Evolutionary conservation across 2,113 vertebrate genomes (phyloP), one percentile per base, ranked within the genome.

Genomic region (Psittacula cyanocephala): DNA sequence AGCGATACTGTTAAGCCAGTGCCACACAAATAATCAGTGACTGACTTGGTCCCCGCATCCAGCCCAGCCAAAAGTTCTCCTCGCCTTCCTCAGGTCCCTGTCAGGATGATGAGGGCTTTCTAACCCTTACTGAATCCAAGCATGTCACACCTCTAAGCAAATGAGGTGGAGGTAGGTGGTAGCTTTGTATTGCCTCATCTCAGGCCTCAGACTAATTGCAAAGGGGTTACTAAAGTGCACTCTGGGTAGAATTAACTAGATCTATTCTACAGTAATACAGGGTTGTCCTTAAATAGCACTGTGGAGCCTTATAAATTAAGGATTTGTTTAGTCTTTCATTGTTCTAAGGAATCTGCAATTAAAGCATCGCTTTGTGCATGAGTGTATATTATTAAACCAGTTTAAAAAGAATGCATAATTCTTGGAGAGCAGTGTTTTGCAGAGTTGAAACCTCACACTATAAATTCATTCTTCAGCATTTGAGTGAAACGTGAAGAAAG

Each of bases 281-380:
- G 19, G 41, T 59, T 95, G 91, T 72, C 93, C 79, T 85, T 93
- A 94, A 95, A 94, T 95, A 87, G 94, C 59, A 72, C 71, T 59
- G 35, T 4, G 14, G 63, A 89, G 87, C 67, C 60, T 80, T 93
- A 70, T 80, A 91, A 94, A 95, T 91, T 82, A 76, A 81, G 63
- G 49, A 82, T 82, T 89, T 85, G 78, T 92, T 95, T 82, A 93
- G 91, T 7, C 88, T 96, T 87, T 91, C 74, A 95, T 96, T 96
- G 87, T 96, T 95, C 63, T 80, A 53, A 93, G 85, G 84, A 91
- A 82, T 96, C 63, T 85, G 53, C 84, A 95, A 53, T 96, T 95
- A 80, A 25, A 65, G 10, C 63, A 35, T 53, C 94, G 87, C 67
- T 89, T 94, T 92, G 68, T 41, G 13, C 67, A 62, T 65, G 78